Evolutionary conservation across 2,888 invertebrate genomes (phyloP).

Genomic region (Stenolophus ochropezus): DNA sequence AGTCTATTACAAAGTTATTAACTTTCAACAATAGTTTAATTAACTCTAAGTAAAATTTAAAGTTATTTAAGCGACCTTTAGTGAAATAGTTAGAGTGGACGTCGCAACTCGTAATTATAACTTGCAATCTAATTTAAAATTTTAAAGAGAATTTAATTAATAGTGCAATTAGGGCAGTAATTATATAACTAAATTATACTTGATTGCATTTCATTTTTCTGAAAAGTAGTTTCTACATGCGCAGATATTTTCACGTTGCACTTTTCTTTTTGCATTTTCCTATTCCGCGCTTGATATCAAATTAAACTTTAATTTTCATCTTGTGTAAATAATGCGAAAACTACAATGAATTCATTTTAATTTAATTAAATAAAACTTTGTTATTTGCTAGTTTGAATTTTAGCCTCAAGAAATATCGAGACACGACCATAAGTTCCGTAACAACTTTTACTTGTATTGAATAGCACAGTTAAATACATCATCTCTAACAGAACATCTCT

Average conservation of each 20-base stretch:
- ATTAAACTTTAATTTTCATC: neutral
- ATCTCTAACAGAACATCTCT: too few relatives aligned
- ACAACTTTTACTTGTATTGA: too few relatives aligned
- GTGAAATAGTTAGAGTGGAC: slow-evolving; percentile 2
- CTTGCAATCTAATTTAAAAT: slow-evolving; percentile 11
- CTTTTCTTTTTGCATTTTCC: neutral
- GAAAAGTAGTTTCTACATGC: neutral
- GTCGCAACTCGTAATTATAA: neutral
- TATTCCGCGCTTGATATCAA: neutral
- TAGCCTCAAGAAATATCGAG: too few relatives aligned
- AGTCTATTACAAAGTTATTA: too few relatives aligned
- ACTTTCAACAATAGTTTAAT: too few relatives aligned
- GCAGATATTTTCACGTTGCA: neutral
- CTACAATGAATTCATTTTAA: neutral
- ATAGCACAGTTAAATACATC: too few relatives aligned
- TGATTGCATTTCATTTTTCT: neutral
- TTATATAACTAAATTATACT: neutral
- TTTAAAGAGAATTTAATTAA: slow-evolving; percentile 14
- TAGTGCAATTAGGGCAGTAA: slow-evolving; percentile 5
- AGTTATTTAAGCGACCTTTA: slow-evolving; percentile 12
- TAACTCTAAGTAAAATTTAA: neutral
- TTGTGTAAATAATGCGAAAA: neutral
- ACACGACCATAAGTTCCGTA: too few relatives aligned
- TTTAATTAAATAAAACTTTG: neutral
- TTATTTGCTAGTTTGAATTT: too few relatives aligned